Percentiles rank a stretch among this genome's conserved stretches.
Evolutionary conservation across 2,888 invertebrate genomes (phyloP).

Genomic region (Rhyacophila evoluta): DNA sequence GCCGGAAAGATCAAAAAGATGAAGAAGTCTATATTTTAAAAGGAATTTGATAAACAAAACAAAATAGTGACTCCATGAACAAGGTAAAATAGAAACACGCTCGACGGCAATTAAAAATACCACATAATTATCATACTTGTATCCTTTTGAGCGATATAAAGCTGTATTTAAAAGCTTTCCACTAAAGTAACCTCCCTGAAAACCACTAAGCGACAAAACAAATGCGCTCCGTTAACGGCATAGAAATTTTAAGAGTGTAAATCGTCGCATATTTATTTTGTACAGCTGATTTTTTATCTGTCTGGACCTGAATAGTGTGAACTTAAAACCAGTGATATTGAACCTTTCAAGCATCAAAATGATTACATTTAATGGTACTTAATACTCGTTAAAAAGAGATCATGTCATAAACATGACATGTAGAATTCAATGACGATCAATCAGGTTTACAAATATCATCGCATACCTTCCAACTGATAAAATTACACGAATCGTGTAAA

Average conservation of each 20-base stretch:
- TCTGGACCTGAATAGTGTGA: background rate
- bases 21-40: background rate
- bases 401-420: slow-evolving; percentile 4
- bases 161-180: background rate
- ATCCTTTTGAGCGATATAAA: background rate
- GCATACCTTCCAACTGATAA: background rate
- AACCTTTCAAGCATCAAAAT: slow-evolving; percentile 37
- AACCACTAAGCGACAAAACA: background rate
- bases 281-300: background rate
- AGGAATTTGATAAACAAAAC: slow-evolving; percentile 7
- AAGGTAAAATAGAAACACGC: slow-evolving; percentile 20
- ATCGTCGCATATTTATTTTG: background rate
- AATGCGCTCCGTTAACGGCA: background rate
- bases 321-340: background rate
- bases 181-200: background rate
- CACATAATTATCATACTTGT: background rate
- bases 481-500: background rate
- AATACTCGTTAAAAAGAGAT: slow-evolving; percentile 32
- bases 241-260: background rate
- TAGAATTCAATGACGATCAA: slow-evolving; percentile 6
- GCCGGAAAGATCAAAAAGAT: background rate
- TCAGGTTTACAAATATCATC: background rate
- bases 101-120: slow-evolving; percentile 38
- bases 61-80: slow-evolving; percentile 35
- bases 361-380: slow-evolving; percentile 54